Base-by-base conservation (phyloP, 2,888 invertebrate genomes). In the Acronicta aceris region DNA sequence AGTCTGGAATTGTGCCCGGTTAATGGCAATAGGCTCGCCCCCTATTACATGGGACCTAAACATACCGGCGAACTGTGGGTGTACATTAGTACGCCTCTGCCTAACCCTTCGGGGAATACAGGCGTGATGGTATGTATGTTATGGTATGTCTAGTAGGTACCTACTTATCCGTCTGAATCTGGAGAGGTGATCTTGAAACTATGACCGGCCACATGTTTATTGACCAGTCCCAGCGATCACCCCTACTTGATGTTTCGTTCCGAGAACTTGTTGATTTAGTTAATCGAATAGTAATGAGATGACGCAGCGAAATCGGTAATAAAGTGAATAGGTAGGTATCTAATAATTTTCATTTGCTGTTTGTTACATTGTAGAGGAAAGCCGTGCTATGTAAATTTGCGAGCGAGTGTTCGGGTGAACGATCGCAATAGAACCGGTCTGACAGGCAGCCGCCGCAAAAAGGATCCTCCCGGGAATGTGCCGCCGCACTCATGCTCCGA, bases 401-500 rank as follows among this genome's bases (percentile, higher is more conserved):
- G 84, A 89, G 78, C 80, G 79, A 65, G 71, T 76, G 79, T 75
- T 81, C 86, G 89, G 90, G 93, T 93, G 91, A 93, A 93, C 88
- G 93, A 79, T 91, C 93, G 87, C 85, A 59, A 78, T 79, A 81
- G 85, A 92, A 93, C 92, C 92, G 93, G 92, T 92, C 86, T 77
- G 82, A 85, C 85, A 70, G 76, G 81, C 81, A 71, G 61, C 73
- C 77, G 74, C 79, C 77, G 87, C 85, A 89, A 86, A 88, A 90
- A 91, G 89, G 87, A 90, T 89, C 86, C 87, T 87, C 88, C 84
- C 81, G 89, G 88, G 90, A 91, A 91, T 88, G 86, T 79, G 70
- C 59, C 61, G 65, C 64, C 65, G 66, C 45, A 40, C 43, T 16
- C 46, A 42, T 52, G 42, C 73, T 67, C 43, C 41, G 43, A 43